phyloP scores from a whole-genome alignment of 2,888 invertebrate species.

The Phymatocera aterrima region DNA sequence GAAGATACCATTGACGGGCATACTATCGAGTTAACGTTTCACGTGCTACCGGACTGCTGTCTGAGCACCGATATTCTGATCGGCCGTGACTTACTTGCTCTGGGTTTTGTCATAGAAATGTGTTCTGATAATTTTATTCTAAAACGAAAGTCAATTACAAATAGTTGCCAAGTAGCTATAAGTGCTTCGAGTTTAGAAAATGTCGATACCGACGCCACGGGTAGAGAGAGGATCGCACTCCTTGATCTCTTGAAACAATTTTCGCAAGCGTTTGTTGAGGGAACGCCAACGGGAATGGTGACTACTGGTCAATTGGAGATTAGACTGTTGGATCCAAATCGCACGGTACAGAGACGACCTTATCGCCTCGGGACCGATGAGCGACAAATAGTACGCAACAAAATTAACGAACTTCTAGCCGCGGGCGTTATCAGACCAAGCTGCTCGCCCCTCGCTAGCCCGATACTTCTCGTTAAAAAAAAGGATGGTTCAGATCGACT shows the following conservation, averaged over 20 bases:
- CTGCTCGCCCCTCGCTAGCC: conserved; percentile 52
- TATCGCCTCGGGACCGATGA: conserved; percentile 34
- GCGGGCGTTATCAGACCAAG: conserved; percentile 52
- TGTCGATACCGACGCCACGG: conserved; percentile 3
- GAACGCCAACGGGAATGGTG: conserved; percentile 31
- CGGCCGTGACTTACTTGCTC: neutral
- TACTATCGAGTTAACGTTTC: conserved; percentile 56
- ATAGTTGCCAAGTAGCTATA: neutral
- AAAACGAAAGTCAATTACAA: neutral
- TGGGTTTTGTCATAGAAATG: neutral
- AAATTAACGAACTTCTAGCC: conserved; percentile 38
- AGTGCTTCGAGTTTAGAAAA: neutral
- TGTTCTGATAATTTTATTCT: neutral
- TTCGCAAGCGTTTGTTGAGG: conserved; percentile 8
- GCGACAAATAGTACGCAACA: conserved; percentile 36
- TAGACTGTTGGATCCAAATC: conserved; percentile 37
- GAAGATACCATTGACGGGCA: conserved; percentile 63
- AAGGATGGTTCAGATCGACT: conserved; percentile 52
- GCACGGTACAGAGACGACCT: conserved; percentile 42
- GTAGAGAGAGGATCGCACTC: no score
- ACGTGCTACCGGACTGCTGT: neutral
- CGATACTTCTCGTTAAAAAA: conserved; percentile 52
- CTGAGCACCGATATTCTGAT: neutral
- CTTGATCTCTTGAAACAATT: conserved; percentile 32
- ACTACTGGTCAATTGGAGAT: conserved; percentile 47